A percentile compares a stretch with the other conserved stretches of the same genome.
Conservation (phyloP, 2,797 vertebrate genomes). For the Dicrostonyx torquatus region DNA sequence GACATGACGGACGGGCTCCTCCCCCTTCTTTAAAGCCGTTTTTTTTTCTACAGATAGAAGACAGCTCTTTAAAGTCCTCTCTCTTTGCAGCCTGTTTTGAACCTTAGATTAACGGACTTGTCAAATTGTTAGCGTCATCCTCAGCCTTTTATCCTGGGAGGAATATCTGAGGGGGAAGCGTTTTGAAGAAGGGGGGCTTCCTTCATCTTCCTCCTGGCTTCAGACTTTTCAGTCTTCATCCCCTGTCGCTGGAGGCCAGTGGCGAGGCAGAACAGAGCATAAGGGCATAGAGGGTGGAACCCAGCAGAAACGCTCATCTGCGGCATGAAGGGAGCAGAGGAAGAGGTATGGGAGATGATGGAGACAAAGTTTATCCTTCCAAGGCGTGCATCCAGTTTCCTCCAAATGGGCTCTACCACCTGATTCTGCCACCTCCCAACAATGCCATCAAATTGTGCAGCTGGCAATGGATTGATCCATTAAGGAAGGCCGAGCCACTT, state of each 20-base stretch:
- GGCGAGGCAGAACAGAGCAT: background rate
- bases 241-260: too few relatives aligned
- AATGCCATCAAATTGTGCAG: background rate
- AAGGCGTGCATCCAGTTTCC: too few relatives aligned
- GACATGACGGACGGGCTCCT: fast-evolving
- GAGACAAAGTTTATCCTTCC: background rate
- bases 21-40: background rate
- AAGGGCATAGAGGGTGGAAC: background rate
- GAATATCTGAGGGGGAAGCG: background rate
- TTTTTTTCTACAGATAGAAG: background rate
- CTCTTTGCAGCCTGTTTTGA: constrained; percentile 14
- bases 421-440: background rate
- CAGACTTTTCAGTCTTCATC: background rate
- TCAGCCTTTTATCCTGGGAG: background rate
- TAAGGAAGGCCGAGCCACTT: background rate
- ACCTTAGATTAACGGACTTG: background rate
- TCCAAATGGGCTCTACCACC: background rate
- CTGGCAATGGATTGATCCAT: too few relatives aligned
- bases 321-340: background rate
- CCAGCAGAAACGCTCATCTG: background rate
- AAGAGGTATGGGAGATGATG: background rate
- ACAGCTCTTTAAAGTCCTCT: background rate
- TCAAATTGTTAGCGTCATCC: background rate
- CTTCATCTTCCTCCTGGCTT: background rate
- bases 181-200: background rate